Conservation (phyloP, 2,888 invertebrate species). For the Drosophila paranaensis region DNA sequence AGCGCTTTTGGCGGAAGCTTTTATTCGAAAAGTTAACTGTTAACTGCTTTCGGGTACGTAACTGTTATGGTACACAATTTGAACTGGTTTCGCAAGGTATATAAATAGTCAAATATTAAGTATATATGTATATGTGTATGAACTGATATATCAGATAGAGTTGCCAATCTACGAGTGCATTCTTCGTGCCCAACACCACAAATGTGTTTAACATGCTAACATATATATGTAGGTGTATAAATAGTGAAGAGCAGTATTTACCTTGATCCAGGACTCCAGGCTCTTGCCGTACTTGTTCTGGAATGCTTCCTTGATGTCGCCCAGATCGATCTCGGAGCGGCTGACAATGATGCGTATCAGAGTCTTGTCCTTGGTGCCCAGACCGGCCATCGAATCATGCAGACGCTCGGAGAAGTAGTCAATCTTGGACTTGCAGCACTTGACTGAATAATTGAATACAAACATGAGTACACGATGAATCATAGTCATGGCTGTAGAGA, state of each 20-base stretch:
- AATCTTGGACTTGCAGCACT: conserved; percentile 95
- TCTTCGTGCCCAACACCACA: conserved; percentile 45
- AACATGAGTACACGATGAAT: background rate
- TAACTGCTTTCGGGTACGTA: conserved; percentile 7
- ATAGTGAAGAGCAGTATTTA: conserved; percentile 82
- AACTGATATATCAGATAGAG: background rate
- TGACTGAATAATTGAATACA: conserved; percentile 86
- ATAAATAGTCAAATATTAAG: background rate
- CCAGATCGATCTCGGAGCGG: conserved; percentile 95
- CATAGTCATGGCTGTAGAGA: background rate
- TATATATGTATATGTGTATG: background rate
- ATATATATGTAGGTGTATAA: background rate
- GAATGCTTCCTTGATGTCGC: conserved; percentile 96
- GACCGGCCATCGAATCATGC: conserved; percentile 95
- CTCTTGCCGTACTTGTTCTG: conserved; percentile 92
- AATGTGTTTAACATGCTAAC: conserved; percentile 22
- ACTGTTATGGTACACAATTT: background rate
- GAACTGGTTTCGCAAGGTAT: background rate
- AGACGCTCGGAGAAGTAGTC: conserved; percentile 96
- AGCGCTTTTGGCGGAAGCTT: conserved; percentile 19
- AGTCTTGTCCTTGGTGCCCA: conserved; percentile 95
- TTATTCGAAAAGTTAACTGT: conserved; percentile 9
- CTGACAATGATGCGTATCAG: conserved; percentile 96
- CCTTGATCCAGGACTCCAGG: conserved; percentile 93
- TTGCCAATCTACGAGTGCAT: conserved; percentile 19